A percentile compares a stretch with the other conserved stretches of the same genome.
These are phyloP conservation scores for Euthynnus affinis DNA, from an alignment of 2,797 vertebrate genomes.

Conservation along the genomic window DNA sequence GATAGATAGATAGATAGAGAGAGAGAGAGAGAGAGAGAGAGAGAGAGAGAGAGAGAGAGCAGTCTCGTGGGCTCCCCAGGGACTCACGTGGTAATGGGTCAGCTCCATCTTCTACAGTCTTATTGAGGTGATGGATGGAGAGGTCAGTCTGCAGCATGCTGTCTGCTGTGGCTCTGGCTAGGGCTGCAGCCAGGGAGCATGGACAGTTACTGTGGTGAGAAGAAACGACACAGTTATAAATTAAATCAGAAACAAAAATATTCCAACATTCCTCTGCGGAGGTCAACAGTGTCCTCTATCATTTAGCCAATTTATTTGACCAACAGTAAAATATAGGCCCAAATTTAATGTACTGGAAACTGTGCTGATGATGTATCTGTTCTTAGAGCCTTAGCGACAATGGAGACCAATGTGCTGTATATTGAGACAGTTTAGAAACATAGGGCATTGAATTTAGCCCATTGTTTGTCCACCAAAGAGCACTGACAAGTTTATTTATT, in stretches of 20 bases:
- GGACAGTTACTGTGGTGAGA: constrained; percentile 87
- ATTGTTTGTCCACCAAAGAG: too few species aligned
- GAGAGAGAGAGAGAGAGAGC: constrained; percentile 14
- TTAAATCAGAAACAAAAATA: constrained; percentile 13
- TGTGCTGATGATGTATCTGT: neutral
- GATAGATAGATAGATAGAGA: too few species aligned
- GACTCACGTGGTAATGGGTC: constrained; percentile 94
- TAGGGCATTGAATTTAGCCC: too few species aligned
- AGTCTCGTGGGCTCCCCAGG: constrained; percentile 31
- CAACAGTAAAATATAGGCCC: neutral
- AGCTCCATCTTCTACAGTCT: constrained; percentile 90
- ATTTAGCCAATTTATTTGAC: neutral
- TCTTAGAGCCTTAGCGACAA: neutral
- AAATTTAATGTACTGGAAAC: neutral
- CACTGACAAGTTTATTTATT: too few species aligned
- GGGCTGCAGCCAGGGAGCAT: constrained; percentile 94
- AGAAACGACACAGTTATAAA: constrained; percentile 44
- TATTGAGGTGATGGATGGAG: constrained; percentile 89
- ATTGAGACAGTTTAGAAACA: neutral
- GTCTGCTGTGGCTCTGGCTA: constrained; percentile 94
- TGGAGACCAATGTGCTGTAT: too few species aligned
- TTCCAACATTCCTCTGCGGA: constrained; percentile 9
- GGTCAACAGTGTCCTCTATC: neutral
- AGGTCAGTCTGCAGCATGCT: constrained; percentile 94
- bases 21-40: constrained; percentile 24